Evolutionary conservation across 2,113 vertebrate genomes (phyloP).

Genomic region (Aptenodytes forsteri): DNA sequence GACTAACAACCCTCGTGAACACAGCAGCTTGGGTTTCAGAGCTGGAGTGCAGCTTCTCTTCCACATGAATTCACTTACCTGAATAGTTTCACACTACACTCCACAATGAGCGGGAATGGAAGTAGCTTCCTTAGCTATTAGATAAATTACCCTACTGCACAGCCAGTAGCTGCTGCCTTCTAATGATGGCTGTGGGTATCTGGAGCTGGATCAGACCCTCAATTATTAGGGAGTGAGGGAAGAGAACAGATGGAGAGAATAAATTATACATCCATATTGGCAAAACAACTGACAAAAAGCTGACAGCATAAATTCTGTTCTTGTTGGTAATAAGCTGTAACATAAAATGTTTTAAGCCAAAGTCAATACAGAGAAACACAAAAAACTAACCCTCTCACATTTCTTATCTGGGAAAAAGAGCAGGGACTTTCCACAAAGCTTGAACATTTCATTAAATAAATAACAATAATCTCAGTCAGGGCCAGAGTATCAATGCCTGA

Average conservation of each 20-base stretch:
- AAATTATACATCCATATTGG: background rate
- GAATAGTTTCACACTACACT: background rate
- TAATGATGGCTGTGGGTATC: background rate
- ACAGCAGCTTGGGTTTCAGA: background rate
- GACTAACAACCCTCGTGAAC: background rate
- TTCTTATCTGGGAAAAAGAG: background rate
- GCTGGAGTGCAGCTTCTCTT: background rate
- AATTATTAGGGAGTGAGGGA: background rate
- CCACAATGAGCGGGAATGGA: background rate
- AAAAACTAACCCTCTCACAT: background rate
- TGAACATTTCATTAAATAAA: background rate
- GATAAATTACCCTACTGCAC: background rate
- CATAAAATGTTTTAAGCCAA: background rate
- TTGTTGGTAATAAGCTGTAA: background rate
- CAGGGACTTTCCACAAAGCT: background rate
- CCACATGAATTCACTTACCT: background rate
- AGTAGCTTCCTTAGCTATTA: background rate
- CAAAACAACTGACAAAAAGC: conserved; percentile 30
- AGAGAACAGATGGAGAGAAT: conserved; percentile 22
- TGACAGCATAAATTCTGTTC: background rate
- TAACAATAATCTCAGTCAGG: too few relatives aligned
- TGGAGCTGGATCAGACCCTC: conserved; percentile 15
- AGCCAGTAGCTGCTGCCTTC: background rate
- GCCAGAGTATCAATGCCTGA: background rate
- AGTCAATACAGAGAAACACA: background rate